phyloP scores from a whole-genome alignment of 2,113 vertebrate species.

The Pardalotus punctatus region DNA sequence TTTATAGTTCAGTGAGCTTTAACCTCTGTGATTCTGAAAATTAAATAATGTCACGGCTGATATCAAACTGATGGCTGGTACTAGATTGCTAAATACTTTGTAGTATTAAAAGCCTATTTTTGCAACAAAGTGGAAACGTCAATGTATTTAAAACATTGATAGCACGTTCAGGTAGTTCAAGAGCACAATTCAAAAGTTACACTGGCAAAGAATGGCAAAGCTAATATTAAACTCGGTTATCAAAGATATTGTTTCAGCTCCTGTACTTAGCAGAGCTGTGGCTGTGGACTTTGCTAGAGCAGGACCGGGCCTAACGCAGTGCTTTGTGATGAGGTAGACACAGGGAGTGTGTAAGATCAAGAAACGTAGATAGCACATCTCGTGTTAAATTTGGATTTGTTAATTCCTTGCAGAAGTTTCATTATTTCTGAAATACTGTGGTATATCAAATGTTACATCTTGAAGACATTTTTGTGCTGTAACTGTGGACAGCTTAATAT shows the following conservation, averaged over 20 bases:
- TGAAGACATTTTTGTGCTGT: neutral
- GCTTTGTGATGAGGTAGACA: neutral
- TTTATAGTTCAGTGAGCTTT: slow-evolving; percentile 66
- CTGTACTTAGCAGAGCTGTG: neutral
- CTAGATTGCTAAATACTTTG: slow-evolving; percentile 22
- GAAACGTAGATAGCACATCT: neutral
- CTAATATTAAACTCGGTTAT: neutral
- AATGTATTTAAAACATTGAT: neutral
- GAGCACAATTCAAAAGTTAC: neutral
- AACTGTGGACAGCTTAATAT: neutral
- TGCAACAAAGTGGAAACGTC: neutral
- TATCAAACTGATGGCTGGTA: slow-evolving; percentile 51
- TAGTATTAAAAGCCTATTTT: slow-evolving; percentile 25
- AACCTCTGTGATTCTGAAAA: slow-evolving; percentile 57
- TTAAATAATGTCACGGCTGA: slow-evolving; percentile 55
- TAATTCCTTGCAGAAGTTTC: neutral
- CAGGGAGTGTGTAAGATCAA: neutral
- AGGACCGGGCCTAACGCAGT: neutral
- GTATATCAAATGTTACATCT: neutral
- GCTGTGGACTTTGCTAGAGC: neutral
- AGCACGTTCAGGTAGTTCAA: neutral
- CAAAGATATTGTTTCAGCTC: neutral
- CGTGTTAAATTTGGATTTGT: neutral
- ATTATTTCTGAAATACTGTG: neutral
- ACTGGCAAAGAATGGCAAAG: neutral